Percentiles rank a stretch among this genome's conserved stretches.
Conservation (phyloP, 2,888 invertebrate genomes). For the Andricus quercusramuli region DNA sequence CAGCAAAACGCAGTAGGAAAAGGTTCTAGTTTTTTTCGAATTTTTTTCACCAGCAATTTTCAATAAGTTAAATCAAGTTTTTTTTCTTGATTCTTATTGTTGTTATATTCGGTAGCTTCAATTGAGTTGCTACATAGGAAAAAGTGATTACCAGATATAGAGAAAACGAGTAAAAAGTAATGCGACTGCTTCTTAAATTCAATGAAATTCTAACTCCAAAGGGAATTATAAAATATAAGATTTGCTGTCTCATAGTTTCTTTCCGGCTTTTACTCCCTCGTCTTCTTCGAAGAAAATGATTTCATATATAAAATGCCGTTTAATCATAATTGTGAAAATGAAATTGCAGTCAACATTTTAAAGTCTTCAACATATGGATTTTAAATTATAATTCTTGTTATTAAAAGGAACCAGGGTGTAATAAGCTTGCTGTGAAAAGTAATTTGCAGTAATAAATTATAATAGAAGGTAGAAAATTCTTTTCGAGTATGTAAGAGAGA, state of each 20-base stretch:
- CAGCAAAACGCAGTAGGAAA: too few species aligned
- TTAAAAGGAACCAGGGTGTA: not conserved
- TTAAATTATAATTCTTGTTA: not conserved
- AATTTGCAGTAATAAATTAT: not conserved
- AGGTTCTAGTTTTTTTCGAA: too few species aligned
- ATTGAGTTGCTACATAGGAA: not conserved
- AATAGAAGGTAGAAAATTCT: not conserved
- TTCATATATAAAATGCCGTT: not conserved
- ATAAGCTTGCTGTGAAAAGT: not conserved
- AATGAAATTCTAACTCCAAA: slow-evolving; percentile 6
- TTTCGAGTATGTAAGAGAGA: not conserved
- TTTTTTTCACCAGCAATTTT: not conserved
- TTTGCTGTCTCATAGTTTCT: not conserved
- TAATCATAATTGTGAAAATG: not conserved
- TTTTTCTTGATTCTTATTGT: not conserved
- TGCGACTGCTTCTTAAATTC: not conserved
- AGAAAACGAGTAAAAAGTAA: slow-evolving; percentile 1
- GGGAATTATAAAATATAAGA: slow-evolving; percentile 1
- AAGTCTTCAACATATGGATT: too few species aligned
- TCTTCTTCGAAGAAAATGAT: not conserved
- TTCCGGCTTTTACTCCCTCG: not conserved
- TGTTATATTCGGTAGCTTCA: not conserved
- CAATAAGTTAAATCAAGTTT: not conserved
- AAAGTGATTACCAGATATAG: not conserved
- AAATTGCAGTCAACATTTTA: too few species aligned